A percentile compares a stretch with the other conserved stretches of the same genome.
phyloP scores from a whole-genome alignment of 2,113 vertebrate species.

The Halichoerus grypus region DNA sequence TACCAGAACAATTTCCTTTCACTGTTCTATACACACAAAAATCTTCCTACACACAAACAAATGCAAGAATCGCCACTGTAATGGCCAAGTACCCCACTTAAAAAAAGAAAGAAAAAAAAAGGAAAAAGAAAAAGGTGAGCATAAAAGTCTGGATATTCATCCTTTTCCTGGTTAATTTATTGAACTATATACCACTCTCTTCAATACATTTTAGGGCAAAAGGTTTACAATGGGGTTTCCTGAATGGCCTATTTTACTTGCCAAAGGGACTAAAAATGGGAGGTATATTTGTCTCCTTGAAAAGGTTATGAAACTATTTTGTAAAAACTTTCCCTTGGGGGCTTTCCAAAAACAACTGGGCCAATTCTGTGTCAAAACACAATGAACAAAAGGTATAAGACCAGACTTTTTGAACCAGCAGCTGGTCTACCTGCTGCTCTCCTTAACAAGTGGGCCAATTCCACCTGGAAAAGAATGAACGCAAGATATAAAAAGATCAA shows the following conservation, averaged over 20 bases:
- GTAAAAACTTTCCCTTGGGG: constrained; percentile 84
- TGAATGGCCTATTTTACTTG: constrained; percentile 79
- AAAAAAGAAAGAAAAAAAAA: not conserved
- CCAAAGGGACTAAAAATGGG: constrained; percentile 65
- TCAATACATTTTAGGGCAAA: constrained; percentile 69
- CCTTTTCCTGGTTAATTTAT: constrained; percentile 34
- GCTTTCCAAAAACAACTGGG: constrained; percentile 83
- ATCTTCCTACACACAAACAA: not conserved
- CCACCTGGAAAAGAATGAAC: constrained; percentile 82
- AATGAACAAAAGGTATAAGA: constrained; percentile 81
- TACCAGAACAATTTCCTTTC: not conserved
- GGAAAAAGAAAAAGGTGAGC: not conserved
- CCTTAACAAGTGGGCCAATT: constrained; percentile 84
- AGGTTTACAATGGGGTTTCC: constrained; percentile 65
- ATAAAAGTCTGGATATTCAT: not conserved
- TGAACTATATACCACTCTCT: not conserved
- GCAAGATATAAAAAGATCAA: constrained; percentile 87
- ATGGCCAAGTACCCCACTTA: not conserved
- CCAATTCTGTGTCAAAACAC: constrained; percentile 81
- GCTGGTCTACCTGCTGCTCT: constrained; percentile 84
- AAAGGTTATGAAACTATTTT: constrained; percentile 87
- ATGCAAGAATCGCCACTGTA: not conserved
- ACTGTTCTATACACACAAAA: not conserved
- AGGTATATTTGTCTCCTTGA: constrained; percentile 84
- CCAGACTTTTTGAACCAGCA: constrained; percentile 82